Evolutionary conservation across 2,888 invertebrate species (phyloP).

Genomic region (Heliconius erato): DNA sequence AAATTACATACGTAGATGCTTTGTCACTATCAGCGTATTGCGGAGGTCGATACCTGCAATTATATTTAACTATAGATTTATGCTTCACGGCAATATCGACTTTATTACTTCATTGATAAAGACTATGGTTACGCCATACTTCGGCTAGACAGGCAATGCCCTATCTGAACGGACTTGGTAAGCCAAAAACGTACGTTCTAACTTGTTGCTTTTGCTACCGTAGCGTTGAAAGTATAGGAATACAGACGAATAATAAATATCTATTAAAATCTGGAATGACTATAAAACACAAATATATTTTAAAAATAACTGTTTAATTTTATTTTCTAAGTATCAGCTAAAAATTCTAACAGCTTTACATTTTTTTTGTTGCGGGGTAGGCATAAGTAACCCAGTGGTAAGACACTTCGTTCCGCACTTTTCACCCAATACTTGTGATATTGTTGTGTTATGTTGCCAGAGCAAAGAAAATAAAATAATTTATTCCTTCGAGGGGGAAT

Average conservation of each 20-base stretch:
- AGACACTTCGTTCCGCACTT: neutral
- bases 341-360: no score
- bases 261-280: neutral
- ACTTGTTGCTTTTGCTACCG: constrained; percentile 22
- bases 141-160: constrained; percentile 61
- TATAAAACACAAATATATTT: neutral
- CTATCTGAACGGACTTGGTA: constrained; percentile 36
- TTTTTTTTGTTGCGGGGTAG: neutral
- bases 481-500: neutral
- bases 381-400: neutral
- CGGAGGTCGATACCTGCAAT: constrained; percentile 24
- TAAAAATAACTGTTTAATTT: neutral
- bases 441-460: neutral
- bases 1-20: neutral
- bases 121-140: constrained; percentile 25
- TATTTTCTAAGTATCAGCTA: neutral
- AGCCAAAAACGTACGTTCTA: constrained; percentile 15
- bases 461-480: neutral
- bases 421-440: neutral
- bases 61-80: constrained; percentile 11
- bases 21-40: neutral
- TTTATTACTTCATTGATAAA: neutral
- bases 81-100: constrained; percentile 4
- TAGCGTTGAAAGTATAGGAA: neutral
- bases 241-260: neutral